Conservation (phyloP, 1,140 invertebrate genomes). For the Ceratosolen solmsi region DNA sequence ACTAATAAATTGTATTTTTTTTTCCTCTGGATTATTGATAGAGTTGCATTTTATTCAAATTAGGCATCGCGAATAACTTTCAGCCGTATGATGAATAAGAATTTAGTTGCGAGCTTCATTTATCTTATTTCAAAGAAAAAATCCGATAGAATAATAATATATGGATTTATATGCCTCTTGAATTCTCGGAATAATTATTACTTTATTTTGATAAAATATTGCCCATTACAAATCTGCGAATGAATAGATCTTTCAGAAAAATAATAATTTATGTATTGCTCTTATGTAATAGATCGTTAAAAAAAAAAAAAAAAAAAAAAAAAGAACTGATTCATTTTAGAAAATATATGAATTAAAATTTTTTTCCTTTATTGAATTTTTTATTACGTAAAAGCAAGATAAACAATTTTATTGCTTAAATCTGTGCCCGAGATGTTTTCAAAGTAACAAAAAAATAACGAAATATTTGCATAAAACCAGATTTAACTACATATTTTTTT, state of each 20-base stretch:
- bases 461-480: background rate
- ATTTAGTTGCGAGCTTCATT: background rate
- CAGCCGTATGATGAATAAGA: background rate
- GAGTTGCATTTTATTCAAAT: conserved; percentile 38
- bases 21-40: background rate
- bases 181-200: background rate
- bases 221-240: background rate
- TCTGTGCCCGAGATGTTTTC: background rate
- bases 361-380: background rate
- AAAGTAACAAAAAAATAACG: background rate
- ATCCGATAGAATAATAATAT: background rate
- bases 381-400: background rate
- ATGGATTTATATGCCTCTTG: background rate
- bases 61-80: background rate
- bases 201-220: background rate
- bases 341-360: background rate
- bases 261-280: background rate
- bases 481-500: background rate
- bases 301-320: too few species aligned
- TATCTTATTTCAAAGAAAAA: background rate
- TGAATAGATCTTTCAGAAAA: background rate
- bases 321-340: too few species aligned
- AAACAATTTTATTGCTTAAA: background rate
- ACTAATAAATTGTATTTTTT: conserved; percentile 10
- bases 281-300: too few species aligned